These are phyloP conservation scores for Helicoverpa assulta DNA, from an alignment of 2,888 invertebrate species.

Conservation along the genomic window DNA sequence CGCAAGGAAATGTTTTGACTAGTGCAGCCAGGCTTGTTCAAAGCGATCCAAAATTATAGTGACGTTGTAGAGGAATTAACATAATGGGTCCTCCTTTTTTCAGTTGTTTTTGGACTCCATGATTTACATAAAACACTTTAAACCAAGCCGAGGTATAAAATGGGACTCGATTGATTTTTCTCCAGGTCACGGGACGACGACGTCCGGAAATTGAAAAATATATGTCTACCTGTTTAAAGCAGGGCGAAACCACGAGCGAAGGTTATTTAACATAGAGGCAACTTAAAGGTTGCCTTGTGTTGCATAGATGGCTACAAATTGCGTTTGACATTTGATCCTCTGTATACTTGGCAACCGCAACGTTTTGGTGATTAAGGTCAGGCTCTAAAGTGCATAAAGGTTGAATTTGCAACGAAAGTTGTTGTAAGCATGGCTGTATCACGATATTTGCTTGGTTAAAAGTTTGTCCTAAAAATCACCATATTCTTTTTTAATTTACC, in stretches of 20 bases:
- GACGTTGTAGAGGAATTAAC: not conserved
- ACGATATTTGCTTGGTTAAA: not conserved
- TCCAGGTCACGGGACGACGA: constrained; percentile 17
- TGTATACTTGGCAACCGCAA: constrained; percentile 38
- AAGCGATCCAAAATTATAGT: not conserved
- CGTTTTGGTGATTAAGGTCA: constrained; percentile 42
- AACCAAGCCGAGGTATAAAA: constrained; percentile 2
- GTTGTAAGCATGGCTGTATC: constrained; percentile 1
- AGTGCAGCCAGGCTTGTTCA: not conserved
- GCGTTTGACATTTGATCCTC: constrained; percentile 58
- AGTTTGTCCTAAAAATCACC: not conserved
- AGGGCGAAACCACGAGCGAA: constrained; percentile 30
- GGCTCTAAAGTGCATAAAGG: constrained; percentile 9
- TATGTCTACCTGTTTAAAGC: constrained; percentile 35
- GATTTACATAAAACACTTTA: constrained; percentile 22
- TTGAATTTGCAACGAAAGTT: constrained; percentile 19
- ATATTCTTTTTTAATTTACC: no score
- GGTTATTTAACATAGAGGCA: constrained; percentile 42
- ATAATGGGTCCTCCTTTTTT: not conserved
- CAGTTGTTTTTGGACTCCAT: not conserved
- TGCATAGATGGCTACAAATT: constrained; percentile 44
- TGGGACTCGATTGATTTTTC: constrained; percentile 36
- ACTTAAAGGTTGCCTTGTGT: constrained; percentile 39
- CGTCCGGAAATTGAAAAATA: constrained; percentile 55
- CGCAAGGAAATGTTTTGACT: not conserved